phyloP scores from a whole-genome alignment of 2,797 vertebrate species.

The Spondyliosoma cantharus region DNA sequence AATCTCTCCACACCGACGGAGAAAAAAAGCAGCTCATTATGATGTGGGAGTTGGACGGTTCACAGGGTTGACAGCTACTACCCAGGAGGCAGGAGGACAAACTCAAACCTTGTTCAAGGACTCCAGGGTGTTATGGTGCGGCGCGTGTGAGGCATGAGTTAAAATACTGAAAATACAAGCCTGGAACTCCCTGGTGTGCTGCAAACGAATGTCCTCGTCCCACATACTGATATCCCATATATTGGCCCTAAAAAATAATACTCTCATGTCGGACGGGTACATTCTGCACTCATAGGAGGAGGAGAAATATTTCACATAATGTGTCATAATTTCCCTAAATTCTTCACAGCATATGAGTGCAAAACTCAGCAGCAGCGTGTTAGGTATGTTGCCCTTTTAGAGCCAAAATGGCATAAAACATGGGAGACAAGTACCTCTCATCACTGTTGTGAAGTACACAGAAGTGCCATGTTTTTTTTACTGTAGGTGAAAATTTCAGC shows the following conservation, averaged over 20 bases:
- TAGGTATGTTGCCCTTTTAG: not conserved
- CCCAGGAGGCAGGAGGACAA: slow-evolving; percentile 14
- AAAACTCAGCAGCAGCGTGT: not conserved
- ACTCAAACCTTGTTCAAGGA: slow-evolving; percentile 2
- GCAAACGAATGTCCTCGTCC: not conserved
- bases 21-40: slow-evolving; percentile 42
- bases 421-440: not conserved
- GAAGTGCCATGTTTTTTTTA: not conserved
- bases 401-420: not conserved
- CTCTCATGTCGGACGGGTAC: too few relatives aligned
- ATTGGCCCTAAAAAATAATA: not conserved
- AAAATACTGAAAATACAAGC: not conserved
- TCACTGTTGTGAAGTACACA: not conserved
- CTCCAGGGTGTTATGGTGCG: not conserved
- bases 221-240: not conserved
- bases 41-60: slow-evolving; percentile 16
- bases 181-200: not conserved
- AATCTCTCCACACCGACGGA: slow-evolving; percentile 18
- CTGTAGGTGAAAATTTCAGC: not conserved
- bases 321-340: not conserved
- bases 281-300: not conserved
- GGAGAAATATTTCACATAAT: too few relatives aligned
- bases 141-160: not conserved
- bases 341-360: not conserved
- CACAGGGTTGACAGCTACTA: slow-evolving; percentile 4